phyloP scores from a whole-genome alignment of 2,888 invertebrate species.

The Noctua janthina region DNA sequence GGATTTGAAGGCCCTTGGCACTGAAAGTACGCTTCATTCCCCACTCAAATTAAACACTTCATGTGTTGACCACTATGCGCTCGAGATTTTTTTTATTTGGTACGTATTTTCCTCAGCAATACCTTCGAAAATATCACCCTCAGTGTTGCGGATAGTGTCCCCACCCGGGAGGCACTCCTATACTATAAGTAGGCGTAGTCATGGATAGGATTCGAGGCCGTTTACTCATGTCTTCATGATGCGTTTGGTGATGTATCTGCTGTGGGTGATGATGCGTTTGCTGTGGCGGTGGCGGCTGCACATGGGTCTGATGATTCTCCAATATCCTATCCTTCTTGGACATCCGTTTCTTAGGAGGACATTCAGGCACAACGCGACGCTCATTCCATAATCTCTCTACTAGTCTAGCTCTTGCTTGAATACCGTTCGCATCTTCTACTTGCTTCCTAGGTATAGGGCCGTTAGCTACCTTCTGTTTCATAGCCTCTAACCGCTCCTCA shows the following conservation, averaged over 20 bases:
- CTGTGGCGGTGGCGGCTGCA: constrained; percentile 46
- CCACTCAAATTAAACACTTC: neutral
- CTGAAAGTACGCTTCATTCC: neutral
- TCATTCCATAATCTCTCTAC: constrained; percentile 84
- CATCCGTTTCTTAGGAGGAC: constrained; percentile 79
- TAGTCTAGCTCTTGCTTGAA: constrained; percentile 74
- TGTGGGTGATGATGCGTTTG: constrained; percentile 41
- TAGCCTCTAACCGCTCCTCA: constrained; percentile 83
- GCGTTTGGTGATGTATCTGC: constrained; percentile 65
- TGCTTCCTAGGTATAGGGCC: constrained; percentile 81
- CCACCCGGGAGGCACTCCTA: constrained; percentile 82
- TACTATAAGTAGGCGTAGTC: constrained; percentile 77
- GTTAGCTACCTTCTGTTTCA: constrained; percentile 88
- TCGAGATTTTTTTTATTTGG: neutral
- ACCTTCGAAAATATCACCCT: constrained; percentile 21
- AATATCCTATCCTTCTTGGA: constrained; percentile 80
- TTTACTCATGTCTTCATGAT: constrained; percentile 81
- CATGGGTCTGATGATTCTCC: constrained; percentile 69
- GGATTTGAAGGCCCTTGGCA: constrained; percentile 27
- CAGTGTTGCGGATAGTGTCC: constrained; percentile 85
- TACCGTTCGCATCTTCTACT: constrained; percentile 76
- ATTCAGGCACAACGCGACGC: constrained; percentile 77
- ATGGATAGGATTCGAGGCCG: constrained; percentile 80
- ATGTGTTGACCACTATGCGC: neutral
- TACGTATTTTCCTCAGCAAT: constrained; percentile 30